Evolutionary conservation across 1,140 invertebrate species (phyloP).

Genomic region (Magallana gigas): DNA sequence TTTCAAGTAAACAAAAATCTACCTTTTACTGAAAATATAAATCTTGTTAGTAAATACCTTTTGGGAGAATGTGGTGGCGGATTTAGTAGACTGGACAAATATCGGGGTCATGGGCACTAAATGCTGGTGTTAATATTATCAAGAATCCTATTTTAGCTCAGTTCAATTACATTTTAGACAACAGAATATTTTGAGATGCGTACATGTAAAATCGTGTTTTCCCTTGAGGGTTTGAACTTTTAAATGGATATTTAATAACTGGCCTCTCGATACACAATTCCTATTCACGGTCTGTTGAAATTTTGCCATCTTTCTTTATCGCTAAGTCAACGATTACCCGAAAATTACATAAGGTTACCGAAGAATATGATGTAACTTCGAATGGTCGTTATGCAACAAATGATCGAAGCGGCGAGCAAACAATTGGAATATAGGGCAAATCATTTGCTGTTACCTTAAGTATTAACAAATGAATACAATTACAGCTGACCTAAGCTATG

Average conservation of each 20-base stretch:
- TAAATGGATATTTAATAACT: slow-evolving; percentile 27
- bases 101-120: background rate
- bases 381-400: background rate
- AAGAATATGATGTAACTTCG: background rate
- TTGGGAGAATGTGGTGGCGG: background rate
- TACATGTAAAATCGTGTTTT: slow-evolving; percentile 16
- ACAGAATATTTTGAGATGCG: background rate
- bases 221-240: background rate
- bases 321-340: slow-evolving; percentile 18
- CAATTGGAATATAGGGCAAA: slow-evolving; percentile 22
- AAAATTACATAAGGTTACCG: background rate
- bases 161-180: background rate
- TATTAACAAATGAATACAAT: background rate
- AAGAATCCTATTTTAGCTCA: background rate
- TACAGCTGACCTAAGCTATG: background rate
- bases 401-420: background rate
- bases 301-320: slow-evolving; percentile 38
- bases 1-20: no score
- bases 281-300: slow-evolving; percentile 22
- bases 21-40: no score
- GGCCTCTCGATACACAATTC: slow-evolving; percentile 17
- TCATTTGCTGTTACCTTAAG: slow-evolving; percentile 16
- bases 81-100: background rate
- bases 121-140: background rate
- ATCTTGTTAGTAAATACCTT: no score